Conservation (phyloP, 2,888 invertebrate genomes). For the Seira musarum region DNA sequence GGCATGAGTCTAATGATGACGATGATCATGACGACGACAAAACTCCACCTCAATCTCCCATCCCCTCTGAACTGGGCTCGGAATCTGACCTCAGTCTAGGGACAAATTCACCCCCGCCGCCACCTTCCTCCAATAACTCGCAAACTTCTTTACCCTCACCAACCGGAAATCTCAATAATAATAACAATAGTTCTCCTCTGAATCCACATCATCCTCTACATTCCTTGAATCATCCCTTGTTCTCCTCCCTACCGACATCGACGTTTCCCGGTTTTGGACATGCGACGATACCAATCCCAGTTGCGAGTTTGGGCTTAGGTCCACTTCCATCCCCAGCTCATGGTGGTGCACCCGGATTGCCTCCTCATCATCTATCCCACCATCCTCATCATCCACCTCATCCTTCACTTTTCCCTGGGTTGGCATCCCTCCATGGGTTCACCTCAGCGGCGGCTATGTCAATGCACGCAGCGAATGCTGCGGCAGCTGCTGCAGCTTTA, state of each 20-base stretch:
- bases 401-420: constrained; percentile 66
- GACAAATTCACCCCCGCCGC: constrained; percentile 69
- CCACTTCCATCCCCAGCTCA: constrained; percentile 66
- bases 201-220: constrained; percentile 54
- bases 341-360: constrained; percentile 40
- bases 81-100: constrained; percentile 69
- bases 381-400: constrained; percentile 61
- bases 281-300: constrained; percentile 68
- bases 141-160: constrained; percentile 64
- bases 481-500: constrained; percentile 45
- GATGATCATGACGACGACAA: constrained; percentile 66
- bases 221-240: constrained; percentile 43
- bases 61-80: constrained; percentile 66
- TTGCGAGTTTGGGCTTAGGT: constrained; percentile 65
- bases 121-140: constrained; percentile 62
- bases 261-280: constrained; percentile 60
- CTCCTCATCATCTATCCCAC: constrained; percentile 64
- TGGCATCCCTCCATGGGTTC: constrained; percentile 68
- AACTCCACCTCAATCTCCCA: constrained; percentile 66
- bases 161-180: constrained; percentile 46
- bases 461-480: constrained; percentile 61
- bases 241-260: constrained; percentile 55
- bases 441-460: constrained; percentile 65
- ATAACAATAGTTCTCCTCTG: constrained; percentile 49
- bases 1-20: constrained; percentile 67